phyloP scores from a whole-genome alignment of 2,888 invertebrate species.

The Clistopyga incitator region DNA sequence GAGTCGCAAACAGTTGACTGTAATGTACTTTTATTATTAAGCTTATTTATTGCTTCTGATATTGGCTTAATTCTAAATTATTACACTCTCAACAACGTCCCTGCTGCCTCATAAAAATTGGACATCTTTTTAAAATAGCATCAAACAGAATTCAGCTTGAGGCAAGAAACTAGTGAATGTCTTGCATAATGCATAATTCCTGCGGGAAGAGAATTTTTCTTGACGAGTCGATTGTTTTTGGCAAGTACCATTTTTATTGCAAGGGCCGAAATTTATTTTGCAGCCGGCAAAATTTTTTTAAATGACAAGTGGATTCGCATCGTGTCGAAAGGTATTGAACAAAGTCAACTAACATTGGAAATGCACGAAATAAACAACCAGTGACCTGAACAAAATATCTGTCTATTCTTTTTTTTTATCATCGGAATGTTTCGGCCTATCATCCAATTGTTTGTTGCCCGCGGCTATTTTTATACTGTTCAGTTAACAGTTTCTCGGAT shows the following conservation, averaged over 20 bases:
- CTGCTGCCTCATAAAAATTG: no score
- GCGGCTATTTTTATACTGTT: constrained; percentile 26
- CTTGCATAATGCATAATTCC: no score
- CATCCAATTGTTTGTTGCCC: constrained; percentile 30
- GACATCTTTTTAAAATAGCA: no score
- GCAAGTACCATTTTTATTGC: no score
- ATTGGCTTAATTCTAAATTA: not conserved
- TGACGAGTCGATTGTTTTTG: no score
- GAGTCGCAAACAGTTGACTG: constrained; percentile 16
- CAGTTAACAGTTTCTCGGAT: constrained; percentile 11
- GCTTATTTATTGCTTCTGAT: constrained; percentile 21
- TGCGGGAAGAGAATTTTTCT: no score
- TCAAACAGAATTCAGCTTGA: no score
- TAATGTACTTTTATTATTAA: constrained; percentile 46
- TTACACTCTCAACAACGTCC: not conserved
- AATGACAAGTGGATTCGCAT: no score
- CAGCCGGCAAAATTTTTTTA: no score
- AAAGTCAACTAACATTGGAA: not conserved
- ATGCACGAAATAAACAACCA: not conserved
- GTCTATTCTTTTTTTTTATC: not conserved
- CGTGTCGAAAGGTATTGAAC: no score
- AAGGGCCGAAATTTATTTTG: no score
- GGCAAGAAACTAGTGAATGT: no score
- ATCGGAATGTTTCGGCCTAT: constrained; percentile 52
- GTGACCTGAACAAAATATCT: not conserved